phyloP scores from a whole-genome alignment of 2,888 invertebrate genomes.

The Cryptophagus acutangulus region DNA sequence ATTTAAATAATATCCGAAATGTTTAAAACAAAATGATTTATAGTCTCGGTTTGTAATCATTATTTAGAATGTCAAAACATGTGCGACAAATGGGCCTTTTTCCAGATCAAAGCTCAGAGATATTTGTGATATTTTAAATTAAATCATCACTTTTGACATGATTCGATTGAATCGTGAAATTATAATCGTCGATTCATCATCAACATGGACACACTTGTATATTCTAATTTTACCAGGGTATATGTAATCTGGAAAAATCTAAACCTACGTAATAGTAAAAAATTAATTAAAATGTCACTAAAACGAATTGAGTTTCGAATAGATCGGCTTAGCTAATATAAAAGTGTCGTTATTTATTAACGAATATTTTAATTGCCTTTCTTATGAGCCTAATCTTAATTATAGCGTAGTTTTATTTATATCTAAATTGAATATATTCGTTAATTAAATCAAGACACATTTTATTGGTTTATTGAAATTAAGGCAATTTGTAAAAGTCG shows the following conservation, averaged over 20 bases:
- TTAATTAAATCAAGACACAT: not conserved
- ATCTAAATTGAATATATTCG: not conserved
- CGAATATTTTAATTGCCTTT: slow-evolving; percentile 1
- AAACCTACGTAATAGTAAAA: too few relatives aligned
- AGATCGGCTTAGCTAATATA: not conserved
- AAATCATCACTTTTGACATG: slow-evolving; percentile 30
- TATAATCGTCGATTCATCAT: slow-evolving; percentile 28
- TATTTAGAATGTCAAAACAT: slow-evolving; percentile 27
- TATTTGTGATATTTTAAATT: slow-evolving; percentile 27
- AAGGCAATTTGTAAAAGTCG: not conserved
- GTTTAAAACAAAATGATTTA: slow-evolving; percentile 27
- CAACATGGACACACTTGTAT: too few relatives aligned
- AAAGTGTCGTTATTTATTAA: not conserved
- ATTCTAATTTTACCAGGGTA: too few relatives aligned
- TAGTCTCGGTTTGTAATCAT: slow-evolving; percentile 21
- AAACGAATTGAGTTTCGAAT: not conserved
- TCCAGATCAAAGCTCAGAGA: slow-evolving; percentile 26
- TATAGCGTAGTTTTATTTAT: slow-evolving; percentile 1
- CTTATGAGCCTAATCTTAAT: slow-evolving; percentile 1
- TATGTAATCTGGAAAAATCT: too few relatives aligned
- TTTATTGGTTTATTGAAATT: slow-evolving; percentile 1
- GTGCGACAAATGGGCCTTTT: slow-evolving; percentile 27
- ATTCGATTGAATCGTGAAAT: slow-evolving; percentile 27
- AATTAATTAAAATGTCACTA: slow-evolving; percentile 6
- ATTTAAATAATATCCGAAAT: too few relatives aligned